Percentiles rank a stretch among this genome's conserved stretches.
Conservation (phyloP, 2,113 vertebrate genomes). For the Polypterus senegalus region DNA sequence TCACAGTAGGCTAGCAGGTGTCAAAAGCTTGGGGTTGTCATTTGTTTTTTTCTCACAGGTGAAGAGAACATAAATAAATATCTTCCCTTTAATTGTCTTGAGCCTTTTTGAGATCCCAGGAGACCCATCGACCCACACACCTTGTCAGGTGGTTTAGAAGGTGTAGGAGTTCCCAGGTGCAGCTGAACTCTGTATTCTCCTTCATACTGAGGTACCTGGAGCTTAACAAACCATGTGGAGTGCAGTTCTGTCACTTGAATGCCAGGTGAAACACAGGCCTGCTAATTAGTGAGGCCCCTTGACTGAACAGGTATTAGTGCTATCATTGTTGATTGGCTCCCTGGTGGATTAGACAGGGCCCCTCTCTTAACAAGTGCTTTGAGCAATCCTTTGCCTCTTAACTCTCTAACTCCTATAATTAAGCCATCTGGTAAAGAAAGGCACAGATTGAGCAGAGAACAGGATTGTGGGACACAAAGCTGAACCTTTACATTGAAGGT, state of each 20-base stretch:
- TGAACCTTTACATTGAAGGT: neutral
- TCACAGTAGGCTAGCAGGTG: slow-evolving; percentile 19
- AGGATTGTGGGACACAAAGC: slow-evolving; percentile 8
- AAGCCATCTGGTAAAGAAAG: slow-evolving; percentile 58
- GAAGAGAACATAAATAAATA: slow-evolving; percentile 16
- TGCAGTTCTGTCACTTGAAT: slow-evolving; percentile 8
- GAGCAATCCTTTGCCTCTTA: slow-evolving; percentile 46
- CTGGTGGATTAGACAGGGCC: slow-evolving; percentile 52
- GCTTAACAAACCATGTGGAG: slow-evolving; percentile 5
- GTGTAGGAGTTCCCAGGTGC: slow-evolving; percentile 3
- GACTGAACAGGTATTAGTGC: slow-evolving; percentile 37
- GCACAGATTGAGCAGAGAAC: slow-evolving; percentile 10
- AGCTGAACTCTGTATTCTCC: neutral
- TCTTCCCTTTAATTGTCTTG: slow-evolving; percentile 30
- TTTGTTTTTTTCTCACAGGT: slow-evolving; percentile 17
- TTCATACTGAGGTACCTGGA: slow-evolving; percentile 3
- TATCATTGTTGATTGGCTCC: slow-evolving; percentile 65
- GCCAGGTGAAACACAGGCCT: slow-evolving; percentile 12
- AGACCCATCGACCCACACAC: neutral
- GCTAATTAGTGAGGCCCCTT: slow-evolving; percentile 55
- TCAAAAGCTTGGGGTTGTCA: neutral
- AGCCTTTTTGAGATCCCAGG: slow-evolving; percentile 11
- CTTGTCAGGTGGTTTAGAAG: neutral
- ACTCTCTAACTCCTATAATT: slow-evolving; percentile 63
- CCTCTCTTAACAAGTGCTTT: slow-evolving; percentile 42